phyloP scores from a whole-genome alignment of 2,888 invertebrate genomes.

The Geophilus truncorum region DNA sequence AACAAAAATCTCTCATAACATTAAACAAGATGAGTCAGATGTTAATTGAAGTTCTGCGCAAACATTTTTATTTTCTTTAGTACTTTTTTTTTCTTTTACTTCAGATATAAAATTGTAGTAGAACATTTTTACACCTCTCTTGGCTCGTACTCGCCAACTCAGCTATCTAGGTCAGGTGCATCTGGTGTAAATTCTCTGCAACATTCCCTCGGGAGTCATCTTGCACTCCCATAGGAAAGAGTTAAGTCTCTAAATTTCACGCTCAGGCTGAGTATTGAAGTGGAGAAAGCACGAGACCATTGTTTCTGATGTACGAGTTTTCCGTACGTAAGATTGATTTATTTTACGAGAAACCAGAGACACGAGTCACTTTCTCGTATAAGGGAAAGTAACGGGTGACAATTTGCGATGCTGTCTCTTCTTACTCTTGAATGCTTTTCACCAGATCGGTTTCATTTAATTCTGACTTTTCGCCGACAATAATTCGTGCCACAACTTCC shows the following conservation, averaged over 20 bases:
- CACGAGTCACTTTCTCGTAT: background rate
- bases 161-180: constrained; percentile 17
- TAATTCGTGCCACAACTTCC: background rate
- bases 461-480: constrained; percentile 11
- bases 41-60: too few relatives aligned
- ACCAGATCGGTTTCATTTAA: constrained; percentile 4
- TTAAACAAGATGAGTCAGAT: background rate
- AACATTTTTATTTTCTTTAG: background rate
- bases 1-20: background rate
- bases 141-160: background rate
- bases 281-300: background rate
- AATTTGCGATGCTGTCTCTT: background rate
- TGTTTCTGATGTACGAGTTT: background rate
- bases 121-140: background rate
- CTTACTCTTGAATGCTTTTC: background rate
- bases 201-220: background rate
- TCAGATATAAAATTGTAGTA: background rate
- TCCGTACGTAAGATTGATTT: background rate
- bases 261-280: background rate
- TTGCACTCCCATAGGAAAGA: background rate
- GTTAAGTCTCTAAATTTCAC: background rate
- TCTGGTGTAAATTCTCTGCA: constrained; percentile 9
- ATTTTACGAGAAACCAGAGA: background rate
- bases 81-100: background rate
- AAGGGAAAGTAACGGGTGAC: background rate